Evolutionary conservation across 2,797 vertebrate species (phyloP), one percentile per base, ranked within the genome.

Genomic region (Hephaestus fuliginosus): DNA sequence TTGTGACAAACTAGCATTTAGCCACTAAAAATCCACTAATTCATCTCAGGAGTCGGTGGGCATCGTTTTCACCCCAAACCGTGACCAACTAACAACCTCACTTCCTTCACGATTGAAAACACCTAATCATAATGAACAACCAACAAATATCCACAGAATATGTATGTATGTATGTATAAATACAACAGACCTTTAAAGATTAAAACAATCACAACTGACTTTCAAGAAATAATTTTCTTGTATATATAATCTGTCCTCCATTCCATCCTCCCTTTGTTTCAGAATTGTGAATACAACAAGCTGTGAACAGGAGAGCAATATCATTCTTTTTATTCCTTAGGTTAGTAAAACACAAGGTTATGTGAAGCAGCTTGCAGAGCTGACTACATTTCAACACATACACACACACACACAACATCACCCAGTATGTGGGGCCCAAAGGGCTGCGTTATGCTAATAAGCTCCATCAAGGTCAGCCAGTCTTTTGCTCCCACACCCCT

Each of bases 361-460:
- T 25, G 30, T 18, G 51, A 74, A 74, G 76, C 66, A 75, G 75
- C 63, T 71, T 82, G 67, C 56, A 67, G 64, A 73, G 57, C 74
- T 78, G 61, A 72, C 69, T 73, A 25, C 28, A 70, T 75, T 78
- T 71, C 14, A 44, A 68, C 73, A 58, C 71, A 75, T 51, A 73
- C 22, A 20, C 61, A 76, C 56, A 70, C 74, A 75, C 36, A 25
- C 25, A 25, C 58, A 67, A 53, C 53, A 28, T 52, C 51, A 78
- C 71, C 66, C 77, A 87, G 70, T 76, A 79, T 75, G 75, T 48
- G 44, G 43, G 56, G 74, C 84, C 88, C 86, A 87, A 67, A 81
- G 83, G 84, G 87, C 87, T 83, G 83, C 66, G 91, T 93, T 92
- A 93, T 94, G 91, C 86, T 93, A 91, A 95, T 94, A 43, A 86